Percentiles rank a stretch among this genome's conserved stretches.
Conservation (phyloP, 2,888 invertebrate genomes). For the Ommatoiulus sabulosus region DNA sequence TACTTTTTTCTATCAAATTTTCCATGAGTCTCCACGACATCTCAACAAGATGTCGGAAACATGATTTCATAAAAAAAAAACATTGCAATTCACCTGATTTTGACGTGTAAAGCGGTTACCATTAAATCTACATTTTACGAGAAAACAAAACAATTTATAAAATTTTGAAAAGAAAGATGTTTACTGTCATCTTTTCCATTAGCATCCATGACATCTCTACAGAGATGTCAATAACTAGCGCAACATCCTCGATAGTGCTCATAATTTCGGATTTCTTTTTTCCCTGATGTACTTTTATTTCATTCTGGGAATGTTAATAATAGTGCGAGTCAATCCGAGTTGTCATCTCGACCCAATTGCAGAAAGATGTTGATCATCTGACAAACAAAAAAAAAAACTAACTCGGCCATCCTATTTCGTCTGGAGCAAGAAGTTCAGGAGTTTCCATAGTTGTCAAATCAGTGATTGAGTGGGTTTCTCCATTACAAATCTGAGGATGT, state of each 20-base stretch:
- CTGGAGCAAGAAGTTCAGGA: not conserved
- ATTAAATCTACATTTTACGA: too few species aligned
- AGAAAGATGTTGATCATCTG: not conserved
- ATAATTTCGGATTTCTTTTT: not conserved
- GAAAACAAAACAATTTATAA: too few species aligned
- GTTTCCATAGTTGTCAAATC: conserved; percentile 36
- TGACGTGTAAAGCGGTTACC: too few species aligned
- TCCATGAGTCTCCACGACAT: too few species aligned
- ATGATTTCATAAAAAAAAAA: too few species aligned
- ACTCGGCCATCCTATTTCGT: not conserved
- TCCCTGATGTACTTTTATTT: not conserved
- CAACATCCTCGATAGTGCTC: not conserved
- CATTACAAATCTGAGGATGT: conserved; percentile 19
- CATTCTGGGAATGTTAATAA: not conserved
- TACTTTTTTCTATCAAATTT: too few species aligned
- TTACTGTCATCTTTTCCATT: too few species aligned
- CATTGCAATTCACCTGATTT: too few species aligned
- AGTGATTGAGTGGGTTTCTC: conserved; percentile 32
- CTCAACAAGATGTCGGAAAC: too few species aligned
- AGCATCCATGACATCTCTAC: not conserved
- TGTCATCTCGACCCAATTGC: not conserved
- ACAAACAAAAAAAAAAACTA: not conserved
- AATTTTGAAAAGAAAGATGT: too few species aligned
- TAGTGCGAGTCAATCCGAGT: not conserved
- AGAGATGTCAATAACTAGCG: not conserved